Evolutionary conservation across 2,797 vertebrate species (phyloP).

Genomic region (Malacoraja senta): DNA sequence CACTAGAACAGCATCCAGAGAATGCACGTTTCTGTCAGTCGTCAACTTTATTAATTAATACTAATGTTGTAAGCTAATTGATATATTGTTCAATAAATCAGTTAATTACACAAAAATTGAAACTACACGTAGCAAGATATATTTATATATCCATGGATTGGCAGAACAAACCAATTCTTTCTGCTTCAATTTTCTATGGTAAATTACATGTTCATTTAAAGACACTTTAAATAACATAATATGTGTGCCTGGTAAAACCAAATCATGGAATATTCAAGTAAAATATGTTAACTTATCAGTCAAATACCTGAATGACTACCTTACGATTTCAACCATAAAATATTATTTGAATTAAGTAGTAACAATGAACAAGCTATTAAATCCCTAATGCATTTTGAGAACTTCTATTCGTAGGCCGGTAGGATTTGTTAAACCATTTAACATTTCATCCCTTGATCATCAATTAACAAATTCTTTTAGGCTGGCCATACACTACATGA

Average conservation of each 20-base stretch:
- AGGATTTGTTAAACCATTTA: not conserved
- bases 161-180: not conserved
- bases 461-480: no score
- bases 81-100: not conserved
- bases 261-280: not conserved
- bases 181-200: not conserved
- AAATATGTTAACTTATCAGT: not conserved
- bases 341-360: no score
- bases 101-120: not conserved
- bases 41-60: not conserved
- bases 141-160: not conserved
- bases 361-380: not conserved
- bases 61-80: not conserved
- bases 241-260: not conserved
- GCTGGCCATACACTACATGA: no score
- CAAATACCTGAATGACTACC: not conserved
- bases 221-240: not conserved
- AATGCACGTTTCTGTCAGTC: not conserved
- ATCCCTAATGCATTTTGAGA: not conserved
- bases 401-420: not conserved
- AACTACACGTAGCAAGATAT: not conserved
- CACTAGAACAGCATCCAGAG: not conserved
- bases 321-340: not conserved
- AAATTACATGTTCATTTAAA: no score
- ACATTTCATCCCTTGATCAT: not conserved